Evolutionary conservation across 1,140 invertebrate genomes (phyloP).

Genomic region (Macrobrachium rosenbergii): DNA sequence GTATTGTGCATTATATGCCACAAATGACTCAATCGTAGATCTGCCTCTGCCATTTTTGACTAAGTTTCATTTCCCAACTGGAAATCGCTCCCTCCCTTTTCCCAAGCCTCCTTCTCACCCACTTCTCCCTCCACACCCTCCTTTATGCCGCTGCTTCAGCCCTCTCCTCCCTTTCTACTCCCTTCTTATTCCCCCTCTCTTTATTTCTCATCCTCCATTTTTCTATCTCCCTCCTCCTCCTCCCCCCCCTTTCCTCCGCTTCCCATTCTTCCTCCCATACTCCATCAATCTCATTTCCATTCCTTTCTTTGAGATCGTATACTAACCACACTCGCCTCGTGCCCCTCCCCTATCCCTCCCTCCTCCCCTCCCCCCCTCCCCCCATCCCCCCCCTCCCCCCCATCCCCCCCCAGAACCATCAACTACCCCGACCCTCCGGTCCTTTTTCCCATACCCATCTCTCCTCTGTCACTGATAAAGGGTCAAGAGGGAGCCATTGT

Average conservation of each 20-base stretch:
- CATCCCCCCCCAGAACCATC: no score
- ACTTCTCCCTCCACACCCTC: background rate
- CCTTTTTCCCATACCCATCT: slow-evolving; percentile 2
- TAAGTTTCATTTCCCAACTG: background rate
- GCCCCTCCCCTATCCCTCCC: background rate
- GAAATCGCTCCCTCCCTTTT: background rate
- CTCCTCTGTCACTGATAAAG: background rate
- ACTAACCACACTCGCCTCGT: background rate
- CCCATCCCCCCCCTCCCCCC: no score
- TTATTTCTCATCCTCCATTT: background rate
- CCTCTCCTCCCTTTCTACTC: background rate
- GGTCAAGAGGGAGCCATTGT: no score
- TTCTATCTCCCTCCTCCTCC: background rate
- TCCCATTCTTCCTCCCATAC: background rate
- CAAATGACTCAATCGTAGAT: no score
- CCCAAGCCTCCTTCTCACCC: background rate
- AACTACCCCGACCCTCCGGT: background rate
- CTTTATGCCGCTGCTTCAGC: background rate
- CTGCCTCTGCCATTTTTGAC: no score
- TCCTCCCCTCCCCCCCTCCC: no score
- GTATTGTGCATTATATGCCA: background rate
- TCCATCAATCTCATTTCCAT: background rate
- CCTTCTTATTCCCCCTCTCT: background rate
- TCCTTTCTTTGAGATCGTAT: background rate
- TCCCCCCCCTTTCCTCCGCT: no score